Base-by-base conservation (phyloP, 2,113 vertebrate genomes). In the Glaucomys volans region DNA sequence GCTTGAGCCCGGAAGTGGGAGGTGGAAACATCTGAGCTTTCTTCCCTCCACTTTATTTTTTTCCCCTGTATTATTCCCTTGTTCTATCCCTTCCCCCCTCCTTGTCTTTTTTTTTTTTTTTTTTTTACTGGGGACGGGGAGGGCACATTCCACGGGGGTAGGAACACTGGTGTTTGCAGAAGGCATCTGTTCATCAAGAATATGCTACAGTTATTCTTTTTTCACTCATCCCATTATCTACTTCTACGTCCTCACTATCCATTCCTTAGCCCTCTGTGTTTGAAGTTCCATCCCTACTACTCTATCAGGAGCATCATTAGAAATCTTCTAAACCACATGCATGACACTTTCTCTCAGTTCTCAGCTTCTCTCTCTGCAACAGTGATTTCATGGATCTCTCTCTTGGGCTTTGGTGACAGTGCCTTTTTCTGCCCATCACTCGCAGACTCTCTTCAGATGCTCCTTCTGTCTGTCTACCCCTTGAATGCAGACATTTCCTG, bases 301-400 rank as follows among this genome's bases (percentile, higher is more conserved):
- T 37, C 9, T 11, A 26, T n/a, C 26, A 89, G 37, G 12, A 57
- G 14, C n/a, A 35, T 47, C 42, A 64, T 44, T 3, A 47, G 79
- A 22, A 89, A 37, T 74, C 71, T 42, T 76, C 75, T 59, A 40
- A 16, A 11, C 9, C 17, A 3, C 66, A 37, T 0, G 1, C 59
- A 20, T 32, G 40, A 13, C 2, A 4, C 18, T 47, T 72, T 71
- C 87, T 24, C 35, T 67, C 59, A 42, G 37, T 32, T 80, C 42
- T 18, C 44, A 67, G 4, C 32, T 47, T 75, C 16, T 83, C 66
- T 74, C 57, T 82, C n/a, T 44, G 9, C 11, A 32, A 7, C 26
- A 11, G 3, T 40, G 28, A 11, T 10, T 11, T 8, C 1, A 3
- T 0, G 2, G 30, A 30, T 37, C 72, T 40, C 71, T 74, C 16